Evolutionary conservation across 2,797 vertebrate species (phyloP).

Genomic region (Alca torda): DNA sequence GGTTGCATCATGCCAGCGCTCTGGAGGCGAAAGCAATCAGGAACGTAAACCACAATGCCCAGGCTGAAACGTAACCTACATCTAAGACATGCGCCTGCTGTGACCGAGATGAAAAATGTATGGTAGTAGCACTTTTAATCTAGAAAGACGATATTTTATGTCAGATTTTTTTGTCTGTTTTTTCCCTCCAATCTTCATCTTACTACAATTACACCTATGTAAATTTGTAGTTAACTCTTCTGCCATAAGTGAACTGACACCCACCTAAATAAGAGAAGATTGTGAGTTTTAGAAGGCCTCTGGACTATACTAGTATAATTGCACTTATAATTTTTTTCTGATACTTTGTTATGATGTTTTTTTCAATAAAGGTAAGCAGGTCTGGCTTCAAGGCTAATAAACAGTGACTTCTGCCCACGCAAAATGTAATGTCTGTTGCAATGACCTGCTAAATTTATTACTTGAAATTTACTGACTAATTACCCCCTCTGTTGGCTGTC

Average conservation of each 20-base stretch:
- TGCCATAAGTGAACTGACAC: neutral
- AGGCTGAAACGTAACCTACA: neutral
- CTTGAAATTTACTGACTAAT: constrained; percentile 25
- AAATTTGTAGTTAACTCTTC: neutral
- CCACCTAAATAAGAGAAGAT: neutral
- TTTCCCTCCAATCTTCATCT: neutral
- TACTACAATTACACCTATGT: neutral
- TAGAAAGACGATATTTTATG: neutral
- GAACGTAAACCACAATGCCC: neutral
- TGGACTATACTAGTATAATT: neutral
- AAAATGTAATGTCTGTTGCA: neutral
- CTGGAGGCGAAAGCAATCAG: neutral
- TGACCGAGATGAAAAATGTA: neutral
- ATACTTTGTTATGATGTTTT: neutral
- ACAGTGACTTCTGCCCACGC: neutral
- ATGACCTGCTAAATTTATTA: constrained; percentile 20
- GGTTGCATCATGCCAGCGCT: neutral
- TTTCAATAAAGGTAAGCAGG: neutral
- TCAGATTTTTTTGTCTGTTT: neutral
- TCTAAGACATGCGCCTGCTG: neutral
- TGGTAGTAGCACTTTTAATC: neutral
- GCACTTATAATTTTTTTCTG: neutral
- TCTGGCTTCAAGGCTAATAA: neutral
- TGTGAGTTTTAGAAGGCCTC: neutral
- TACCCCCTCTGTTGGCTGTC: neutral